These are phyloP conservation scores for Lottia gigantea DNA, from an alignment of 2,888 invertebrate genomes.

Conservation along the genomic window DNA sequence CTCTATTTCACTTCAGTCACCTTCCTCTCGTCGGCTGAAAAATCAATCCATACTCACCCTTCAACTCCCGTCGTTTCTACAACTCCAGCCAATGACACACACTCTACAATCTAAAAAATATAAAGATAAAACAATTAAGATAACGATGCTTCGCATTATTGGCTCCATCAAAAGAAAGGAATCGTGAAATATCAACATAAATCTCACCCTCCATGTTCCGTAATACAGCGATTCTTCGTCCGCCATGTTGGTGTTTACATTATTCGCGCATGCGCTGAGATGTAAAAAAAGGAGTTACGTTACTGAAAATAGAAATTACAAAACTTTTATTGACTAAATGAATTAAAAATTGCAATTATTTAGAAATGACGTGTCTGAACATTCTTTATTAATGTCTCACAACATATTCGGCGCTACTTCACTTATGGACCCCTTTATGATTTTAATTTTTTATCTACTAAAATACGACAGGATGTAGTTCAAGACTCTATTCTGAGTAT, in stretches of 20 bases:
- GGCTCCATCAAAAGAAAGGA: neutral
- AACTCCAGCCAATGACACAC: slow-evolving; percentile 69
- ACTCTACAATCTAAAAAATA: slow-evolving; percentile 70
- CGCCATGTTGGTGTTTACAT: slow-evolving; percentile 43
- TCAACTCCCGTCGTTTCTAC: slow-evolving; percentile 71
- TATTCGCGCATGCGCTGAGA: slow-evolving; percentile 42
- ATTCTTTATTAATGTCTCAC: too few relatives aligned
- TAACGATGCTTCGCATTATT: neutral
- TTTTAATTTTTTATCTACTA: too few relatives aligned
- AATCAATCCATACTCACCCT: slow-evolving; percentile 68
- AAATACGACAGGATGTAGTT: too few relatives aligned
- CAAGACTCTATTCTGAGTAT: too few relatives aligned
- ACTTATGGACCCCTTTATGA: too few relatives aligned
- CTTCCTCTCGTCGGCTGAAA: neutral
- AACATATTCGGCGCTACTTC: too few relatives aligned
- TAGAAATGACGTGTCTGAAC: too few relatives aligned
- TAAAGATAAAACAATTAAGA: slow-evolving; percentile 77
- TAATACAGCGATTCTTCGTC: slow-evolving; percentile 52
- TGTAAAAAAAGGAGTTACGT: too few relatives aligned
- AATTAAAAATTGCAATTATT: too few relatives aligned
- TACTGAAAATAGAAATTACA: too few relatives aligned
- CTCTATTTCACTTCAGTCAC: too few relatives aligned
- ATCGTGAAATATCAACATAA: slow-evolving; percentile 1
- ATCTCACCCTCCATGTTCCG: slow-evolving; percentile 62
- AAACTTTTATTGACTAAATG: too few relatives aligned